Percentiles rank a stretch among this genome's conserved stretches.
These are phyloP conservation scores for Abscondita cerata DNA, from an alignment of 2,888 invertebrate species.

Conservation along the genomic window DNA sequence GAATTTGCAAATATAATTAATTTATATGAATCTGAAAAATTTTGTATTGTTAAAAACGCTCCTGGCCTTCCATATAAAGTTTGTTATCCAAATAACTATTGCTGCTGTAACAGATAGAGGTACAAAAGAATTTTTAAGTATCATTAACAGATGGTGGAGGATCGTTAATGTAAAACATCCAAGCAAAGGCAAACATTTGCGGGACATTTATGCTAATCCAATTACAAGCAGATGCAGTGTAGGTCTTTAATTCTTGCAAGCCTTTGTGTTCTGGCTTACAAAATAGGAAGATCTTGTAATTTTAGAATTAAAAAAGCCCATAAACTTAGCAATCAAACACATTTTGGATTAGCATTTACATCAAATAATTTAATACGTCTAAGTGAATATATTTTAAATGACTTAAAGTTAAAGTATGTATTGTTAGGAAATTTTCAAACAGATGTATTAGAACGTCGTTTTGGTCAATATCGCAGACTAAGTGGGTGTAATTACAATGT, in stretches of 20 bases:
- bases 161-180: not conserved
- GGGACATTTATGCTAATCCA: not conserved
- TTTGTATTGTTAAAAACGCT: not conserved
- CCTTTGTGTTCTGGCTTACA: not conserved
- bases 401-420: slow-evolving; percentile 9
- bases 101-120: not conserved
- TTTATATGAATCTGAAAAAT: too few species aligned
- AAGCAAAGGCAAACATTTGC: not conserved
- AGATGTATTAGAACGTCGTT: slow-evolving; percentile 1
- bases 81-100: not conserved
- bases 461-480: slow-evolving; percentile 7
- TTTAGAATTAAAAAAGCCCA: not conserved
- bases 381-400: not conserved
- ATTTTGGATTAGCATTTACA: not conserved
- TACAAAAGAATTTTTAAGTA: not conserved
- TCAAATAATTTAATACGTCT: not conserved
- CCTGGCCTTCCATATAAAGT: not conserved
- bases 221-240: not conserved
- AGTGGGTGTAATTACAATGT: slow-evolving; percentile 4
- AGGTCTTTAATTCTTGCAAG: not conserved
- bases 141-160: not conserved
- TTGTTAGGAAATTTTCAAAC: slow-evolving; percentile 12
- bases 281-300: not conserved
- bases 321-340: slow-evolving; percentile 6
- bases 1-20: too few species aligned